phyloP scores from a whole-genome alignment of 37 sponge, comb jelly and placozoan genomes.

The Hormiphora californensis region DNA sequence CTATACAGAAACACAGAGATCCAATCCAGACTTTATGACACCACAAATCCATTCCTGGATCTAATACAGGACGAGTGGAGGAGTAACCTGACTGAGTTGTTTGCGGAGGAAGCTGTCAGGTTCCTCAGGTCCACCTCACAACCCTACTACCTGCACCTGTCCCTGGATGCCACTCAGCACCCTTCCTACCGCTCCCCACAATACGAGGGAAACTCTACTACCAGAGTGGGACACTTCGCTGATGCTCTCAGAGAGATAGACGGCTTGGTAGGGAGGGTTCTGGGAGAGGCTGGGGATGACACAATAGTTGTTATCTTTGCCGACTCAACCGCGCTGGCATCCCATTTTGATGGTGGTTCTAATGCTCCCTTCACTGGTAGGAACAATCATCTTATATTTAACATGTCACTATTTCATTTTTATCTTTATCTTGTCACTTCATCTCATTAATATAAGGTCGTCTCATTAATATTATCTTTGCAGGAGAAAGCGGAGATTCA shows the following conservation, averaged over 20 bases:
- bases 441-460: no score
- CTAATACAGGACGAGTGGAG: neutral
- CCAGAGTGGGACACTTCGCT: neutral
- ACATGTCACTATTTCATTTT: no score
- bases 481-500: neutral
- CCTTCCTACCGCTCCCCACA: neutral
- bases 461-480: slow-evolving; percentile 2
- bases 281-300: neutral
- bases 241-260: slow-evolving; percentile 46
- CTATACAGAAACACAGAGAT: neutral
- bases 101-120: neutral
- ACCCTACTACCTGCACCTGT: slow-evolving; percentile 22
- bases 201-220: neutral
- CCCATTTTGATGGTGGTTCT: slow-evolving; percentile 21
- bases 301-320: neutral
- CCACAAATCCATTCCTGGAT: neutral
- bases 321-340: slow-evolving; percentile 10
- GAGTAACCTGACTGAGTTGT: neutral
- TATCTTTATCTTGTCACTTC: no score
- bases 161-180: slow-evolving; percentile 18
- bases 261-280: neutral
- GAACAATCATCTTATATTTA: no score
- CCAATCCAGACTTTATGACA: neutral
- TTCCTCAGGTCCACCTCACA: neutral
- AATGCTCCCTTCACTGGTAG: slow-evolving; percentile 34